These are phyloP conservation scores for Anthopleura sola DNA, from an alignment of 64 coral and sea anemone genomes.

Conservation along the genomic window DNA sequence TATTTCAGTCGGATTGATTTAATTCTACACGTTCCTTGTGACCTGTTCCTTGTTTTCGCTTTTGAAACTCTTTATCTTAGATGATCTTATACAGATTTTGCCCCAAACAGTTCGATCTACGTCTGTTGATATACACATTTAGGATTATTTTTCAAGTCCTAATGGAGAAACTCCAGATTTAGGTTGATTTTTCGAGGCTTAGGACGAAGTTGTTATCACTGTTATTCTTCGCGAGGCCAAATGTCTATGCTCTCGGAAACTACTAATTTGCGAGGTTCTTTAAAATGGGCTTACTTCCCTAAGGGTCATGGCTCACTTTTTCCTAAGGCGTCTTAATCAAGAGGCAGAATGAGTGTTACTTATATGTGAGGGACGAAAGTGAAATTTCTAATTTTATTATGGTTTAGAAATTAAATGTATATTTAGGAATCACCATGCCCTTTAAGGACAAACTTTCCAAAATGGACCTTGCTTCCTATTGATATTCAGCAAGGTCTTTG, in stretches of 20 bases:
- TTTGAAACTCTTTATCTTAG: background rate
- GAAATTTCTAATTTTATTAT: background rate
- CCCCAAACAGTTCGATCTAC: background rate
- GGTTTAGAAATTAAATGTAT: background rate
- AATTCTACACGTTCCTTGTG: background rate
- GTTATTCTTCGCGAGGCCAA: background rate
- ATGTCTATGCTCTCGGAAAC: constrained; percentile 23
- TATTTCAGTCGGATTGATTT: background rate
- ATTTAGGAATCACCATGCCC: background rate
- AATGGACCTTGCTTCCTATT: background rate
- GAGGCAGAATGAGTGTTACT: background rate
- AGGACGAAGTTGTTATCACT: background rate
- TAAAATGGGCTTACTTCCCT: constrained; percentile 4
- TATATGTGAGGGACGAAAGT: background rate
- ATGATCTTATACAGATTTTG: background rate
- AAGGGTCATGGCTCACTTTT: background rate
- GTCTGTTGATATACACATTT: background rate
- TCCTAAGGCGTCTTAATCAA: constrained; percentile 2
- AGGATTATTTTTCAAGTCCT: background rate
- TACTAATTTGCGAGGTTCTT: constrained; percentile 7
- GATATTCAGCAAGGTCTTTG: background rate
- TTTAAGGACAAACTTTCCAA: background rate
- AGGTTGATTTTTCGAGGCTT: background rate
- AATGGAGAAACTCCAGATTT: constrained; percentile 6
- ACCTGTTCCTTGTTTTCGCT: background rate